A percentile compares a stretch with the other conserved stretches of the same genome.
These are phyloP conservation scores for Tricholauxania praeusta DNA, from an alignment of 2,888 invertebrate species.

Conservation along the genomic window DNA sequence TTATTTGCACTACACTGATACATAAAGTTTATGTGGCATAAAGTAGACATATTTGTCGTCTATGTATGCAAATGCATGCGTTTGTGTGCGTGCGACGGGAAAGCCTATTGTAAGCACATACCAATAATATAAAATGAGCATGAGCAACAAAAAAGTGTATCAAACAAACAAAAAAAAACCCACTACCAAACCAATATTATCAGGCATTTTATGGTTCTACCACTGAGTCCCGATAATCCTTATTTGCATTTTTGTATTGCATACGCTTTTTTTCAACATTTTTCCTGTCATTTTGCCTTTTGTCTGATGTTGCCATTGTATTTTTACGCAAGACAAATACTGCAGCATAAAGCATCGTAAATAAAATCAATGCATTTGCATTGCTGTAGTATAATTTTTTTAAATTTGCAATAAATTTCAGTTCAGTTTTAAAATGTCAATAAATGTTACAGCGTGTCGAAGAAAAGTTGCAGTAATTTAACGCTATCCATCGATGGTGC, in stretches of 20 bases:
- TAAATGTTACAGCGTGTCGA: background rate
- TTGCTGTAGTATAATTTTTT: conserved; percentile 2
- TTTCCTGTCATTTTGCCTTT: background rate
- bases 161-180: background rate
- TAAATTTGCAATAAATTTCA: background rate
- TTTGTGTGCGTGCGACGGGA: too few species aligned
- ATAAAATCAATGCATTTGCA: conserved; percentile 24
- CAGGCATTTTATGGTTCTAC: conserved; percentile 32
- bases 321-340: conserved; percentile 7
- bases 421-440: background rate
- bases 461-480: too few species aligned
- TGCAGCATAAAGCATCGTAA: conserved; percentile 31
- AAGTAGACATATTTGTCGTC: background rate
- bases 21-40: background rate
- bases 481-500: too few species aligned
- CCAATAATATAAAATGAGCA: too few species aligned
- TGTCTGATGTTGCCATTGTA: conserved; percentile 2
- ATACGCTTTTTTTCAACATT: background rate
- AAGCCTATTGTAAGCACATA: too few species aligned
- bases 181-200: conserved; percentile 24
- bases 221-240: conserved; percentile 30
- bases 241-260: conserved; percentile 31
- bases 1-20: conserved; percentile 13
- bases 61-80: background rate
- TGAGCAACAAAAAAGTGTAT: too few species aligned